Evolutionary conservation across 2,113 vertebrate genomes (phyloP), one percentile per base, ranked within the genome.

Genomic region (Lepus europaeus): DNA sequence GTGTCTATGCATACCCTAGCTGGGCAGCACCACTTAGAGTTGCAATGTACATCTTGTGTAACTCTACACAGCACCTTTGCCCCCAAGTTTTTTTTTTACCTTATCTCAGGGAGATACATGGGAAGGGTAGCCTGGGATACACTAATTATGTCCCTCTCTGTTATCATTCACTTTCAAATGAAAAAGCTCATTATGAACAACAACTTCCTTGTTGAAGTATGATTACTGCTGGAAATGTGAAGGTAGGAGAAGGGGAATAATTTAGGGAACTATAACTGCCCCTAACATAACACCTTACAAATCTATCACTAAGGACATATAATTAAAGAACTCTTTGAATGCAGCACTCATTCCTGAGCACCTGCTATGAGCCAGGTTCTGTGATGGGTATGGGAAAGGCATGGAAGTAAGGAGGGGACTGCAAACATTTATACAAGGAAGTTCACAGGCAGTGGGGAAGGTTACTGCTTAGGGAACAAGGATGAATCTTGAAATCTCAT

Each of bases 391-490:
- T 88, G 68, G 14, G 16, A 14, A 93, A 14, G 69, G 19, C 61
- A 49, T 86, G n/a, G 36, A 22, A 77, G 9, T 78, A 12, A 78
- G 69, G 91, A 96, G 23, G 22, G 9, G 19, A 14, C 56, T 39
- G 17, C n/a, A 49, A n/a, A 69, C 86, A 76, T 70, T 25, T 84
- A 74, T 5, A 85, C 6, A 64, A 81, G 11, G 9, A 89, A 66
- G n/a, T 56, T 93, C 56, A 91, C 31, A 93, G 10, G 7, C 45
- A 83, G 49, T 49, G 14, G 12, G 39, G 6, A 8, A 63, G 25
- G 39, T 89, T n/a, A 86, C 13, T 90, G 39, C 36, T 86, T 81
- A 95, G 63, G 61, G 9, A 96, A 87, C 51, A 84, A 74, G 69
- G 78, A 45, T 45, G 45, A 45, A 45, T 45, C 45, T 45, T 7